A percentile compares a stretch with the other conserved stretches of the same genome.
Evolutionary conservation across 2,113 vertebrate genomes (phyloP).

Genomic region (Bufo bufo): DNA sequence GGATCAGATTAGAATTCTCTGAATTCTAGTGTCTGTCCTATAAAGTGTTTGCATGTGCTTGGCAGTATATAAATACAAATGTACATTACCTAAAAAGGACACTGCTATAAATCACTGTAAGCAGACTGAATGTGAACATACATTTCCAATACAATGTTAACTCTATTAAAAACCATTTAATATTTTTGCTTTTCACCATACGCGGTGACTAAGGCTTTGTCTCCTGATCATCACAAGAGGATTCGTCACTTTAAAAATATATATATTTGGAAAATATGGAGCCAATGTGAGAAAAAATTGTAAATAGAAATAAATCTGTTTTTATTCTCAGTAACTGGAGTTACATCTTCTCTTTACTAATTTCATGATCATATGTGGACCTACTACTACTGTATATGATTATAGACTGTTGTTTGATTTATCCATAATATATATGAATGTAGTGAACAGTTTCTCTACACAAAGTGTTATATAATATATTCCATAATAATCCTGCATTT

Average conservation of each 20-base stretch:
- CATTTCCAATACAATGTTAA: constrained; percentile 12
- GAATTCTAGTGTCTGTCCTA: constrained; percentile 49
- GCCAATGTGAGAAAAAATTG: neutral
- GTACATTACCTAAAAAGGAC: constrained; percentile 46
- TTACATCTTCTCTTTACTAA: neutral
- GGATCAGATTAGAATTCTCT: constrained; percentile 48
- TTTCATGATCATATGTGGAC: neutral
- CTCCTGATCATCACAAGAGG: neutral
- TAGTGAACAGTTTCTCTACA: neutral
- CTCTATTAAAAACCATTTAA: neutral
- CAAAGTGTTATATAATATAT: no score
- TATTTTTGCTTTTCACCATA: neutral
- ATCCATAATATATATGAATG: neutral
- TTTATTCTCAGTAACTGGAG: neutral
- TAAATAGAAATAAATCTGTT: neutral
- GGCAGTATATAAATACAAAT: constrained; percentile 44
- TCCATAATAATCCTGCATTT: neutral
- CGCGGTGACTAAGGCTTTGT: neutral
- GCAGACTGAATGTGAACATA: constrained; percentile 18
- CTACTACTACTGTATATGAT: neutral
- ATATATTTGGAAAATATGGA: neutral
- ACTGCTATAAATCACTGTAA: constrained; percentile 19
- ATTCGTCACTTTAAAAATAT: neutral
- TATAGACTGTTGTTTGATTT: neutral
- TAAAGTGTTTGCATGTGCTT: constrained; percentile 45